Evolutionary conservation across 1,140 invertebrate genomes (phyloP), one percentile per base, ranked within the genome.

Genomic region (Cydia pomonella): DNA sequence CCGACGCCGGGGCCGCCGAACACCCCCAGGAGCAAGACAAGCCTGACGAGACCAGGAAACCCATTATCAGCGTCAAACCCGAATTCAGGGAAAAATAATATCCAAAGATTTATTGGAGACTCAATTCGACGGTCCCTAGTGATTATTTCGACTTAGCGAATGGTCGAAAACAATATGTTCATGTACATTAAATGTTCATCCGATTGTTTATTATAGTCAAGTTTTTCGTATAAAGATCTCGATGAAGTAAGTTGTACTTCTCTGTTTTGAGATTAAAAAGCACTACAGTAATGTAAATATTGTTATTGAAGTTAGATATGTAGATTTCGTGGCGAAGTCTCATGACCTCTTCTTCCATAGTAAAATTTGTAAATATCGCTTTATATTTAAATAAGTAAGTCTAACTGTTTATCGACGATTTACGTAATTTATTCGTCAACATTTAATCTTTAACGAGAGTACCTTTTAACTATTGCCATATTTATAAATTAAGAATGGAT

Each of bases 1-100:
- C 86, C 79, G 83, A 80, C 81, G 50, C 80, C 84, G 89, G 88
- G 95, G 95, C 86, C 59, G 69, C 72, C 76, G 82, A 87, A 59
- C 79, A 79, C 85, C 86, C 85, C 87, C 84, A 89, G 66, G 81
- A 84, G 77, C 82, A 88, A 21, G 80, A 83, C 79, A 87, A 73
- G 77, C 75, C 77, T 33, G 87, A 90, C 74, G 90, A 92, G 74
- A 84, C 79, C 63, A 89, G 92, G 78, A 93, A 93, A 85, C 93
- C 92, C 66, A 89, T 93, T 72, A 93, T 93, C 83, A 93, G 92
- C 87, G 93, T 93, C 79, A 93, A 93, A 85, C 92, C 92, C 41
- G 93, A 93, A 81, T 93, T 93, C 82, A 87, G 92, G 81, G 92
- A 93, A 79, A 89, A 92, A 81, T 91, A 86, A 76, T 76, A 82